Evolutionary conservation across 1,140 invertebrate species (phyloP), one percentile per base, ranked within the genome.

Genomic region (Lasioglossum baleicum): DNA sequence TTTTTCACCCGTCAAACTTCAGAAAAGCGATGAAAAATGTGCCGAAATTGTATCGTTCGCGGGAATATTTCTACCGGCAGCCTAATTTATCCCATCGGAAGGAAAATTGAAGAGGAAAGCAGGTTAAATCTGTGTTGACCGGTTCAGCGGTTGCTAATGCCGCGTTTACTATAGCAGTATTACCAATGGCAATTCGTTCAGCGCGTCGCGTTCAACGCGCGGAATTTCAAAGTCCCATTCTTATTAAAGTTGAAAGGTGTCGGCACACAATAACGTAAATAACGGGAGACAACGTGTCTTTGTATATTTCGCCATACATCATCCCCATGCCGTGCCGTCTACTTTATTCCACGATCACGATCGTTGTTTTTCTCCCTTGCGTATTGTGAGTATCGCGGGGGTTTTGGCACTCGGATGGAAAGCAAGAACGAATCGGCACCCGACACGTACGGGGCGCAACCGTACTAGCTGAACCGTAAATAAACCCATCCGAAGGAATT

Each of bases 401-500:
- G 68, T 82, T 84, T 82, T 84, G 80, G 56, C 77, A 69, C 81
- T 73, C 67, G 44, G 71, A 82, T 68, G 70, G 58, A 75, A 67
- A 70, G 74, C 73, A 80, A 70, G 69, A 82, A 80, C 73, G 69
- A 81, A 85, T 81, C 72, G 75, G 83, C 80, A 80, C 60, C 58
- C 75, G 73, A 77, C 72, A 74, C 48, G 64, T 72, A 74, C 26
- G 69, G 64, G 76, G 61, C 64, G 81, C 76, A 72, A 85, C n/a
- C 81, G 60, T 77, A 69, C 31, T 81, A 81, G 65, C 60, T 81
- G 83, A 86, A 81, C 73, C 78, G 72, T 82, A 79, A 83, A 72
- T 84, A 84, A 87, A 81, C 81, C 74, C 81, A 82, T 84, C 77
- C 82, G 72, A 84, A 81, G 72, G 75, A 81, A 85, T 86, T 81